A percentile compares a stretch with the other conserved stretches of the same genome.
Conservation (phyloP, 1,140 invertebrate genomes). For the Danaus plexippus region DNA sequence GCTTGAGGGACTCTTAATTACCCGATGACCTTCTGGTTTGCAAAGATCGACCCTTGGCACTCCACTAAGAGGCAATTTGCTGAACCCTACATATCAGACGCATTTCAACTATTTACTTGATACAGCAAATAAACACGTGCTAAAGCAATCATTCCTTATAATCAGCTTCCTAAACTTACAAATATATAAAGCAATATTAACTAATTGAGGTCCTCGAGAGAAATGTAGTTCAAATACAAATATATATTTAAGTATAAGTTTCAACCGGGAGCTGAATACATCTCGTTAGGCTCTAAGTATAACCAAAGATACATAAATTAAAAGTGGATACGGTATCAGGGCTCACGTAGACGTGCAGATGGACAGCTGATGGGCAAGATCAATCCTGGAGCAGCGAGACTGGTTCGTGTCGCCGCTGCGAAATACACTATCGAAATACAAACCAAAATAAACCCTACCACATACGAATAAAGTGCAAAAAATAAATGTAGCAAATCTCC, state of each 20-base stretch:
- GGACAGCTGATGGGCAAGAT: conserved; percentile 61
- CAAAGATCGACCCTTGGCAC: conserved; percentile 12
- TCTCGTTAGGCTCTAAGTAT: conserved; percentile 14
- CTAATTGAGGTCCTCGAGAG: too few species aligned
- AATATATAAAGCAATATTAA: too few species aligned
- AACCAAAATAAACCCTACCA: conserved; percentile 8
- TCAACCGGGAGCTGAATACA: conserved; percentile 1
- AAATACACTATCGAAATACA: conserved; percentile 5
- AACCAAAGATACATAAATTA: conserved; percentile 27
- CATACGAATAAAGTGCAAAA: conserved; percentile 3
- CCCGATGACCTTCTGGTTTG: conserved; percentile 17
- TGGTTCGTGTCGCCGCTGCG: conserved; percentile 29
- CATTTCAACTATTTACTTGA: not conserved
- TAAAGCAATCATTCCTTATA: too few species aligned
- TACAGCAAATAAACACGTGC: not conserved
- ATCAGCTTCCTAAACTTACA: too few species aligned
- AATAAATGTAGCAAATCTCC: not conserved
- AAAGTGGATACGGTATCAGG: conserved; percentile 28
- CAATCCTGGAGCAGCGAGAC: conserved; percentile 47
- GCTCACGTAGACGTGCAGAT: conserved; percentile 36
- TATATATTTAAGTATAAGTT: not conserved
- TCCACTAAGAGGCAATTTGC: conserved; percentile 15
- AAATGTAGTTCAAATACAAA: too few species aligned
- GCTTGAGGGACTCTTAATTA: conserved; percentile 27
- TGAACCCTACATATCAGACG: not conserved